Base-by-base conservation (phyloP, 1,140 invertebrate genomes). In the Drosophila lacteicornis region DNA sequence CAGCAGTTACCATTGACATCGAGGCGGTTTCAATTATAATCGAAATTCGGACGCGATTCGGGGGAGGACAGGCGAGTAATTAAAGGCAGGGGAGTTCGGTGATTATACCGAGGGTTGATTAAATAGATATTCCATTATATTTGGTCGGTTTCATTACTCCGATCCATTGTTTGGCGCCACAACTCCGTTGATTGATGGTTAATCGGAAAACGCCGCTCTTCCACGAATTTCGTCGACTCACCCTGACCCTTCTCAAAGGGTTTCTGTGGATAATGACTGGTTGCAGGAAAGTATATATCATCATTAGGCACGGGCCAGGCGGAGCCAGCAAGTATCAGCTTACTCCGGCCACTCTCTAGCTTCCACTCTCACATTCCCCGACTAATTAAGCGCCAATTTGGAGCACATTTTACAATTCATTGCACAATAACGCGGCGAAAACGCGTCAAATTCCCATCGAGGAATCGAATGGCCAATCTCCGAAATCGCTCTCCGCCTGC, bases 321-420 rank as follows among this genome's bases (percentile, higher is more conserved):
- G n/a, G 36, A 30, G 47, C 30, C 47, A 75, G 58, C 46, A 45
- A 79, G 70, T 79, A 82, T 87, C 80, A 73, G 43, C 79, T 86
- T 79, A 68, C 75, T 22, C 17, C 22, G 13, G 25, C 4, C 58
- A 25, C 55, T 51, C 42, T 50, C 38, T 45, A 47, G 43, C 25
- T 33, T 19, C 11, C 49, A 47, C 11, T 45, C 53, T 15, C 49
- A 19, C 43, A 43, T 61, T 62, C 66, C 55, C 73, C 82, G 70
- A 68, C 84, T 87, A 88, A 87, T 87, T 88, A 88, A 77, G 80
- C 77, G 62, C 55, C 84, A 69, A 87, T 88, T 87, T 80, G 68
- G 87, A 69, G 53, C 73, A 68, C 68, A 88, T 88, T 88, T 88
- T 80, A 84, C 80, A 83, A 68, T 80, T 81, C 53, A 87, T 75